A percentile compares a stretch with the other conserved stretches of the same genome.
Conservation (phyloP, 2,797 vertebrate species). For the Lagorchestes hirsutus region DNA sequence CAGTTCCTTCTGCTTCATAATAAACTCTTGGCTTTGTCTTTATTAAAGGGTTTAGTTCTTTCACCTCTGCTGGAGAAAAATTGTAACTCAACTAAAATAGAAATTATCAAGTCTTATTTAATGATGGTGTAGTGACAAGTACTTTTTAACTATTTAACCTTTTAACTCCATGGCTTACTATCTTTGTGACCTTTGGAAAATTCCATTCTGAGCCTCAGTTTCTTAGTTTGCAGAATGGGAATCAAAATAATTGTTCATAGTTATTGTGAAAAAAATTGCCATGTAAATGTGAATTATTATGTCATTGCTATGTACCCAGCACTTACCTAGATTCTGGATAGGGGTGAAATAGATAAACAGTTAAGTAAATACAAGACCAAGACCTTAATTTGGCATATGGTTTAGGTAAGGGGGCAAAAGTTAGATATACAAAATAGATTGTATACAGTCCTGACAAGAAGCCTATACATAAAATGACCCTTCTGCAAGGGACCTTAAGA, state of each 20-base stretch:
- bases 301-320: neutral
- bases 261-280: neutral
- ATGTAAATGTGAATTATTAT: neutral
- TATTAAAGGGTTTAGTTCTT: neutral
- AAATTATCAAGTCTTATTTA: neutral
- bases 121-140: neutral
- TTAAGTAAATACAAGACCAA: neutral
- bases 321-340: neutral
- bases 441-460: neutral
- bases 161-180: neutral
- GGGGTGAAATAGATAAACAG: neutral
- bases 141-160: neutral
- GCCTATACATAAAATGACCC: neutral
- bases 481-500: neutral
- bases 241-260: neutral
- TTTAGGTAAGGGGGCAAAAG: neutral
- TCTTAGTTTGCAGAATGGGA: neutral
- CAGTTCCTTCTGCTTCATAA: constrained; percentile 22
- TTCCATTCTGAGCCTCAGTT: neutral
- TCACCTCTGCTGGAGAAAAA: neutral
- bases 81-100: neutral
- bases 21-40: neutral
- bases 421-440: neutral
- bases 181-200: neutral
- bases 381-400: neutral